Conservation (phyloP, 2,888 invertebrate genomes). For the Eurytoma adleriae region DNA sequence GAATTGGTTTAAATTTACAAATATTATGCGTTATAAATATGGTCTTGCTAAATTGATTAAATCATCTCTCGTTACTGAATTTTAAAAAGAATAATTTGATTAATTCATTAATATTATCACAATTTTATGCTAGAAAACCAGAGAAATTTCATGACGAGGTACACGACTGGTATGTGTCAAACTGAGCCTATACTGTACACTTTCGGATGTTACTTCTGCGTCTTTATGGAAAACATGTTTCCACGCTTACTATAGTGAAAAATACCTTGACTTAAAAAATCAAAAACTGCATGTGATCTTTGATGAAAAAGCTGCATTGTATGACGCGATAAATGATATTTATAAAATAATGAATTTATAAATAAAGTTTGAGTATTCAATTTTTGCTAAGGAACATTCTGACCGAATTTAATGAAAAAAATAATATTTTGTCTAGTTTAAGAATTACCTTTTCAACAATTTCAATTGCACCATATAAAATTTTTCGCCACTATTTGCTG, state of each 20-base stretch:
- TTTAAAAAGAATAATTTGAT: slow-evolving; percentile 22
- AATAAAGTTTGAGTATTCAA: not conserved
- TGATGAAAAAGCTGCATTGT: slow-evolving; percentile 37
- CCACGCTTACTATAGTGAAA: slow-evolving; percentile 29
- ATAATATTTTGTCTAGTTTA: not conserved
- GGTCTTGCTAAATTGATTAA: slow-evolving; percentile 12
- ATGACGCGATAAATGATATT: not conserved
- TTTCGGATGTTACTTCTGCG: slow-evolving; percentile 37
- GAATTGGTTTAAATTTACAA: not conserved
- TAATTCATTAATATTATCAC: slow-evolving; percentile 41
- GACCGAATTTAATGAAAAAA: not conserved
- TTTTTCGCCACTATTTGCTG: not conserved
- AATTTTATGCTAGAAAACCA: slow-evolving; percentile 19
- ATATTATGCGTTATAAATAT: slow-evolving; percentile 10
- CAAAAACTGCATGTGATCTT: slow-evolving; percentile 5
- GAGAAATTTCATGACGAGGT: slow-evolving; percentile 47
- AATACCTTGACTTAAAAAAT: slow-evolving; percentile 36
- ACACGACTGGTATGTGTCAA: slow-evolving; percentile 33
- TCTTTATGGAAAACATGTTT: slow-evolving; percentile 28
- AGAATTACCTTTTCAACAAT: no score
- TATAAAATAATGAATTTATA: not conserved
- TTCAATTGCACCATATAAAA: no score
- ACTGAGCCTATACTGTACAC: slow-evolving; percentile 39
- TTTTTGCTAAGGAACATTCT: not conserved
- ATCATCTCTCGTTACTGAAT: not conserved